These are phyloP conservation scores for Zingel zingel DNA, from an alignment of 2,113 vertebrate species.

Conservation along the genomic window DNA sequence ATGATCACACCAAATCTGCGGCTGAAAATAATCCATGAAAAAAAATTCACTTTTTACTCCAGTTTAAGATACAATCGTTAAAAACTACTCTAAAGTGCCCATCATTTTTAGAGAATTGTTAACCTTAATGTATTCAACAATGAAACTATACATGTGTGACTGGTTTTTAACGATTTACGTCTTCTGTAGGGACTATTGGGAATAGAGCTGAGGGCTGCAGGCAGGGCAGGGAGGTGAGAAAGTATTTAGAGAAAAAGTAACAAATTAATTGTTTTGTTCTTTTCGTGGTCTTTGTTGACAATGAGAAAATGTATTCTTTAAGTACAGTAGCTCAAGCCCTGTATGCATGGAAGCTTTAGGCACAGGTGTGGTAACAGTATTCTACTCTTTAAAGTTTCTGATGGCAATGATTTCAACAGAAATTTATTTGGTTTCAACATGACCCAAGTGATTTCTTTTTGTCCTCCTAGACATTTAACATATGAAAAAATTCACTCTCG, in stretches of 20 bases:
- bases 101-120: background rate
- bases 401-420: constrained; percentile 14
- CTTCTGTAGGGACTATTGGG: background rate
- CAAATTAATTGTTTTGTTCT: background rate
- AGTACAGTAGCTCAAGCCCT: background rate
- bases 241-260: background rate
- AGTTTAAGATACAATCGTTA: background rate
- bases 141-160: no score
- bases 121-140: background rate
- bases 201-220: background rate
- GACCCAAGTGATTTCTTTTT: background rate
- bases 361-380: background rate
- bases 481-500: background rate
- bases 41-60: background rate
- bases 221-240: background rate
- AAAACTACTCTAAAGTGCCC: no score
- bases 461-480: background rate
- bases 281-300: background rate
- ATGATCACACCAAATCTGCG: background rate
- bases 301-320: background rate
- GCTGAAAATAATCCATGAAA: background rate
- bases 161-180: background rate
- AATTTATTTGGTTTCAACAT: background rate
- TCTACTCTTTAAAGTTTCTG: background rate
- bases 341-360: background rate